Evolutionary conservation across 2,113 vertebrate genomes (phyloP).

Genomic region (Poecile atricapillus): DNA sequence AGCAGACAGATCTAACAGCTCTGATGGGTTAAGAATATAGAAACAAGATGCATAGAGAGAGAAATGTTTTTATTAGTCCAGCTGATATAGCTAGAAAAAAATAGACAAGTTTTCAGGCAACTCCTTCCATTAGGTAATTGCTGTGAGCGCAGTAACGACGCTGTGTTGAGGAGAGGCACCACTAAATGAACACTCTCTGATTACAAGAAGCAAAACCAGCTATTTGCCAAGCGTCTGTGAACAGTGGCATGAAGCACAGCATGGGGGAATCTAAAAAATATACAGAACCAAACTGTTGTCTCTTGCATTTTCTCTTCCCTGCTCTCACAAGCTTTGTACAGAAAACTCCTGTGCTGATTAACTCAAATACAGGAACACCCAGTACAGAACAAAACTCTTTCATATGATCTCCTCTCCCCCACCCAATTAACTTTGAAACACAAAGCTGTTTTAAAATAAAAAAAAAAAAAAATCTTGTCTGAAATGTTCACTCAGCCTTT

Average conservation of each 20-base stretch:
- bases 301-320: background rate
- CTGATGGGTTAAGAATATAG: background rate
- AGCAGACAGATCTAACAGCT: background rate
- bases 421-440: background rate
- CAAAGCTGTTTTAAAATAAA: background rate
- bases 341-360: background rate
- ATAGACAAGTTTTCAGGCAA: conserved; percentile 1
- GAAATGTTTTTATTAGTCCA: conserved; percentile 7
- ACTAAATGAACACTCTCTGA: conserved; percentile 23
- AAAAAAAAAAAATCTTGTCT: background rate
- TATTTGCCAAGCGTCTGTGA: background rate
- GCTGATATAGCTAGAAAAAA: conserved; percentile 5
- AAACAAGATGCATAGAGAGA: background rate
- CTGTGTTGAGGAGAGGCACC: background rate
- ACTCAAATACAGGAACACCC: background rate
- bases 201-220: conserved; percentile 25
- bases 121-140: conserved; percentile 3
- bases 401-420: background rate
- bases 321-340: background rate
- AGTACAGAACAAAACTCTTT: background rate
- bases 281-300: background rate
- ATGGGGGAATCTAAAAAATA: background rate
- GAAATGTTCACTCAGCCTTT: background rate
- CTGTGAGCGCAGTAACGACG: background rate
- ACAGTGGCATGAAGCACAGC: background rate